Evolutionary conservation across 2,888 invertebrate species (phyloP), one percentile per base, ranked within the genome.

Genomic region (Microplitis deprimator): DNA sequence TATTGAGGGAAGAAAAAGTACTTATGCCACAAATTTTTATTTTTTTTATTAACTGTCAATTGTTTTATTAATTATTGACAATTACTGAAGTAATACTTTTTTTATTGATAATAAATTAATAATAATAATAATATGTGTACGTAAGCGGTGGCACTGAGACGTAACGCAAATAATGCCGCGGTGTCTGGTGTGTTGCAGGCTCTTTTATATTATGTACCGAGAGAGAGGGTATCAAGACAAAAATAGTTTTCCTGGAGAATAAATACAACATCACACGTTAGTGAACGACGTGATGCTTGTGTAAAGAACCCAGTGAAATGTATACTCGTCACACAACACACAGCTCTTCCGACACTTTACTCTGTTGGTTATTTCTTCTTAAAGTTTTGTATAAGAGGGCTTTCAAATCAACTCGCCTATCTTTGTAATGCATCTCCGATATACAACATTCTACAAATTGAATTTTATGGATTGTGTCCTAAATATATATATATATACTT

Each of bases 181-280:
- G 50, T 50, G 50, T 50, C 50, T 17, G n/a, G 20, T n/a, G 62
- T 16, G 20, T 64, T 64, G 17, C 64, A 64, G 64, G 29, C 29
- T 4, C 17, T 29, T 64, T 29, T 20, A 7, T 10, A 29, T 29
- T 64, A 20, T 29, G 64, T 8, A 20, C 20, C 64, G 64, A 13
- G 50, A 50, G 64, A 64, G 64, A 64, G 64, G 17, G 29, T 17
- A 17, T 20, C 16, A 67, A 39, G 70, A 70, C 50, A 41, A 59
- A 70, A 29, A 39, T 70, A 70, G 59, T 70, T 70, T 70, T 70
- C 70, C 70, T 70, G 70, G 70, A 39, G 40, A 59, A 67, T 67
- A n/a, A 67, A 62, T 20, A 62, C 62, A 20, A 16, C 17, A 62
- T 50, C 50, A 50, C 50, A 50, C 8, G 13, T 8, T 13, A 50